Conservation (phyloP, 2,888 invertebrate species). For the Cheilosia vulpina region DNA sequence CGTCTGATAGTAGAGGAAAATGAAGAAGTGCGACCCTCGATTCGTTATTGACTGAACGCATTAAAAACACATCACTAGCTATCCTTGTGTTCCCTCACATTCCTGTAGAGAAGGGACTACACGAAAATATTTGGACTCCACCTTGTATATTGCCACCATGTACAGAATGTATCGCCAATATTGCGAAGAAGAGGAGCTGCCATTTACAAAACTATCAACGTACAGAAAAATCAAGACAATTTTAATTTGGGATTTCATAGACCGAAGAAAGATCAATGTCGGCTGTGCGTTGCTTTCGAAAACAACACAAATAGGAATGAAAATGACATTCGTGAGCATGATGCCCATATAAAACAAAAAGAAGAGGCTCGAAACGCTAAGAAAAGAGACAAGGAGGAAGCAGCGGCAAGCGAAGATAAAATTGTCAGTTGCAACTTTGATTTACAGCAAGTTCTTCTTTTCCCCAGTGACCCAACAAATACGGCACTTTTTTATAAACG, state of each 20-base stretch:
- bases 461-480: background rate
- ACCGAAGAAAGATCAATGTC: constrained; percentile 20
- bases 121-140: constrained; percentile 27
- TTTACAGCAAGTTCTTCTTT: constrained; percentile 13
- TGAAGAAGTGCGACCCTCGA: background rate
- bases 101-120: constrained; percentile 34
- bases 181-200: constrained; percentile 9
- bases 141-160: too few relatives aligned
- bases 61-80: background rate
- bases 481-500: constrained; percentile 14
- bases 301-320: background rate
- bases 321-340: constrained; percentile 16
- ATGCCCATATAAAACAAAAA: constrained; percentile 14
- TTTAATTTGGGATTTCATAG: constrained; percentile 13
- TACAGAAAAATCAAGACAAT: constrained; percentile 6
- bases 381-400: constrained; percentile 9
- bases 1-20: background rate
- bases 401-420: background rate
- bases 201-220: constrained; percentile 7
- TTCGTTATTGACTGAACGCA: background rate
- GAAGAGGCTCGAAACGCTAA: background rate
- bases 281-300: constrained; percentile 26
- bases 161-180: constrained; percentile 17
- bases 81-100: constrained; percentile 29
- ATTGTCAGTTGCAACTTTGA: constrained; percentile 30